Conservation (phyloP, 2,888 invertebrate species). For the Physocephala rufipes region DNA sequence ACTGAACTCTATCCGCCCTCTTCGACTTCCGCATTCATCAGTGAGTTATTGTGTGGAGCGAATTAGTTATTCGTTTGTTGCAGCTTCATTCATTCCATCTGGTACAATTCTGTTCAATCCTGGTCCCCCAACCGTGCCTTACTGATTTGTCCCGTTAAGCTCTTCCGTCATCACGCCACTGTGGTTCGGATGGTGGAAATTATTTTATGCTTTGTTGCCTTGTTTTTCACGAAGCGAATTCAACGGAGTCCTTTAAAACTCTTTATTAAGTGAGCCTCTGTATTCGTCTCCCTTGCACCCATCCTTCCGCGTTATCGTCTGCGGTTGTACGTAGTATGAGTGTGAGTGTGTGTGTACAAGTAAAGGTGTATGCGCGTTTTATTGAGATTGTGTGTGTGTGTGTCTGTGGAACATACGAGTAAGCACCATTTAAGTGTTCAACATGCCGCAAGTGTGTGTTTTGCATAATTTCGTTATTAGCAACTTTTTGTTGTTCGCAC, state of each 20-base stretch:
- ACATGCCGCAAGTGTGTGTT: conserved; percentile 43
- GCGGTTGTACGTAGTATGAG: neutral
- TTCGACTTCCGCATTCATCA: neutral
- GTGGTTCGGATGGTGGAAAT: conserved; percentile 3
- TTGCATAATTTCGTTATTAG: conserved; percentile 44
- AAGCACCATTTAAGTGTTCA: conserved; percentile 31
- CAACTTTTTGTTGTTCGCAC: conserved; percentile 35
- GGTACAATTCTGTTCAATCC: neutral
- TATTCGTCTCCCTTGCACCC: neutral
- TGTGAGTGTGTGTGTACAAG: neutral
- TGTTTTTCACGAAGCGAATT: neutral
- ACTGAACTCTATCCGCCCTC: neutral
- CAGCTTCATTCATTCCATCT: neutral
- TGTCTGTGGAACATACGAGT: conserved; percentile 1
- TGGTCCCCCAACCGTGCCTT: too few relatives aligned
- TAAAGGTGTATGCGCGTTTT: neutral
- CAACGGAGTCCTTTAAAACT: conserved; percentile 7
- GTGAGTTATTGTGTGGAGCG: neutral
- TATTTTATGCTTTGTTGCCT: conserved; percentile 25
- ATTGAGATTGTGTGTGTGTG: too few relatives aligned
- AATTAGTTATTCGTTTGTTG: neutral
- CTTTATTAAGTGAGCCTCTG: conserved; percentile 5
- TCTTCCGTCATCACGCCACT: neutral
- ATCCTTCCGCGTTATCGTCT: neutral
- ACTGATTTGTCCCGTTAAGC: neutral